Evolutionary conservation across 2,797 vertebrate species (phyloP).

Genomic region (Hydrocynus forskahlii): DNA sequence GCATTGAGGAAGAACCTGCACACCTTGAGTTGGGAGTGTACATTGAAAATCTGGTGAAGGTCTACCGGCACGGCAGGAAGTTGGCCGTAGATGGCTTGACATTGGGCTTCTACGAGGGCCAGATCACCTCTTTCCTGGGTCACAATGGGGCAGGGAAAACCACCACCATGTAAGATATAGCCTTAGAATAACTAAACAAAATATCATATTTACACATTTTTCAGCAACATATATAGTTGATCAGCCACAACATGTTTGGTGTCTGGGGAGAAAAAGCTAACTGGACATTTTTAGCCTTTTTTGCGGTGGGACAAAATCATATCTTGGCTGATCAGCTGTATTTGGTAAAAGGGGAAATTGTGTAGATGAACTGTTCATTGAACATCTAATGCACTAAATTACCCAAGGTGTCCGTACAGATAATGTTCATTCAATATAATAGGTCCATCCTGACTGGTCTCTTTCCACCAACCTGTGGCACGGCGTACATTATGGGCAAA

Average conservation of each 20-base stretch:
- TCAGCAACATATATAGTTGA: too few species aligned
- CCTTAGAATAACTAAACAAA: too few species aligned
- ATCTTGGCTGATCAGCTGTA: too few species aligned
- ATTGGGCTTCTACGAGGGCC: constrained; percentile 95
- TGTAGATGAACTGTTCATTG: too few species aligned
- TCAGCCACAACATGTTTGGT: too few species aligned
- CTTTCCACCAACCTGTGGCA: constrained; percentile 97
- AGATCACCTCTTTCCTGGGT: constrained; percentile 97
- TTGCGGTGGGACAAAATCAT: too few species aligned
- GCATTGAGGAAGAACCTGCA: constrained; percentile 91
- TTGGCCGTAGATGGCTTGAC: constrained; percentile 93
- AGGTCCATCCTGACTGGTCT: constrained; percentile 98
- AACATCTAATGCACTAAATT: neutral
- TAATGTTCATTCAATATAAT: constrained; percentile 24
- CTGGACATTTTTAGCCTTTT: neutral
- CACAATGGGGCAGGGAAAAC: constrained; percentile 99
- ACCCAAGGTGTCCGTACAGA: neutral
- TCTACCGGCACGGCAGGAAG: constrained; percentile 95
- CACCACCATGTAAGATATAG: constrained; percentile 93
- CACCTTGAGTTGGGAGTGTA: constrained; percentile 93
- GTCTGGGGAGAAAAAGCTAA: neutral
- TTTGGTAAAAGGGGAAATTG: too few species aligned
- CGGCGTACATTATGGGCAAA: constrained; percentile 95
- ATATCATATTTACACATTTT: too few species aligned
- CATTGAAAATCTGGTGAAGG: constrained; percentile 94